phyloP scores from a whole-genome alignment of 2,797 vertebrate genomes.

The Diceros bicornis region DNA sequence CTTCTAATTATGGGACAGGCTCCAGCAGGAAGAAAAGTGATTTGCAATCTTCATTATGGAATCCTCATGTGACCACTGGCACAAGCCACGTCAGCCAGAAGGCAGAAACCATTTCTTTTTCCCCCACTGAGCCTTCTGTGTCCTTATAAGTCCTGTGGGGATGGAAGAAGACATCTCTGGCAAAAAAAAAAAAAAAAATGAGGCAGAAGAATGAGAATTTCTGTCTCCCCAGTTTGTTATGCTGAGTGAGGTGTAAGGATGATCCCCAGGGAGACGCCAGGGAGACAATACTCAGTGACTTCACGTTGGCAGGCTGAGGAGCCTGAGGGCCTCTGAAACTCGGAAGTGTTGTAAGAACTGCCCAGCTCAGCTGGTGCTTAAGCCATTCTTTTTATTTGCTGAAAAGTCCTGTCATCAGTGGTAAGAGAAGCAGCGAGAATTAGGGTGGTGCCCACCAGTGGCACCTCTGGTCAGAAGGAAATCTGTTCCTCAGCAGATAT shows the following conservation, averaged over 20 bases:
- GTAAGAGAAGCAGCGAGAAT: background rate
- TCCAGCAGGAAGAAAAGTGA: conserved; percentile 77
- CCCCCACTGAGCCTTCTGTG: conserved; percentile 52
- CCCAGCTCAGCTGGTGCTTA: conserved; percentile 21
- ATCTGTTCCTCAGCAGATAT: conserved; percentile 61
- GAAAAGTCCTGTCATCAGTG: background rate
- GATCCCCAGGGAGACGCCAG: background rate
- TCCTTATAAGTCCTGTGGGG: conserved; percentile 63
- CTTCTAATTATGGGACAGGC: conserved; percentile 77
- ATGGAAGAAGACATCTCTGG: conserved; percentile 33
- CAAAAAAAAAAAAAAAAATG: fast-evolving
- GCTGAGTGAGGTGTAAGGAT: background rate
- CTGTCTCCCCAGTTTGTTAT: conserved; percentile 63
- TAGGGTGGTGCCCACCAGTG: background rate
- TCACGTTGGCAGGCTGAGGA: background rate
- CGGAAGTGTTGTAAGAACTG: background rate
- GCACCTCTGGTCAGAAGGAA: conserved; percentile 49
- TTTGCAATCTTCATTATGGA: conserved; percentile 81
- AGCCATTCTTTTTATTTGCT: background rate
- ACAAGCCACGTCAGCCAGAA: background rate
- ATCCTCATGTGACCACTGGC: conserved; percentile 44
- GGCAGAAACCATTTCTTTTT: conserved; percentile 52
- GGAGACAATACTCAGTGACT: background rate
- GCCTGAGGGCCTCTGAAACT: background rate
- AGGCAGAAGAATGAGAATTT: background rate